A percentile compares a stretch with the other conserved stretches of the same genome.
Evolutionary conservation across 1,140 invertebrate genomes (phyloP).

Genomic region (Drosophila busckii): DNA sequence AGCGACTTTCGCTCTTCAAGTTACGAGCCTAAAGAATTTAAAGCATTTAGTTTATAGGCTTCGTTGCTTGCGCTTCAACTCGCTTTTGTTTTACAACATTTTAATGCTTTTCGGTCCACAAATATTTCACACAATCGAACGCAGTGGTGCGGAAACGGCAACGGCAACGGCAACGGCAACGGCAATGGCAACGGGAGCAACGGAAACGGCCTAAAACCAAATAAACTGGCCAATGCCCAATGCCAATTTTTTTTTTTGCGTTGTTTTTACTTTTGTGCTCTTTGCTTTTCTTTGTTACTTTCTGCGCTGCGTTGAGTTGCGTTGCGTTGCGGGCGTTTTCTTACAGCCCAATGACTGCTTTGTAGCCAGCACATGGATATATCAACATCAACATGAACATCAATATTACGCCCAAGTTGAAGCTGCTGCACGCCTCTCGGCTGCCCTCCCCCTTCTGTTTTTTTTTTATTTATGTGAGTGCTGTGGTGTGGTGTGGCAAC

Average conservation of each 20-base stretch:
- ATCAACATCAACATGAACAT: constrained; percentile 41
- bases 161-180: constrained; percentile 2
- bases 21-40: too few species aligned
- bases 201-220: constrained; percentile 8
- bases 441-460: too few species aligned
- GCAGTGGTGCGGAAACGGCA: constrained; percentile 48
- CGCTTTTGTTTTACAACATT: constrained; percentile 64
- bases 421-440: background rate
- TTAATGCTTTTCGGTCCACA: constrained; percentile 35
- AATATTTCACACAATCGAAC: constrained; percentile 42
- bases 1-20: too few species aligned
- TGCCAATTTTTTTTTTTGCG: too few species aligned
- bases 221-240: constrained; percentile 1
- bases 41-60: too few species aligned
- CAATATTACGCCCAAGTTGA: background rate
- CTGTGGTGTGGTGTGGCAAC: too few species aligned
- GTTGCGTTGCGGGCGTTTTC: constrained; percentile 38
- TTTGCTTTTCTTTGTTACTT: constrained; percentile 1
- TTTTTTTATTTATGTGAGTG: too few species aligned
- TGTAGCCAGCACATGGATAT: constrained; percentile 53
- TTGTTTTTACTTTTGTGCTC: constrained; percentile 24
- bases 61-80: too few species aligned
- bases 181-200: background rate
- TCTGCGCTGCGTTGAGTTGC: constrained; percentile 27
- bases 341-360: constrained; percentile 51